phyloP scores from a whole-genome alignment of 2,888 invertebrate genomes.

The Tromatobia lineatoria region DNA sequence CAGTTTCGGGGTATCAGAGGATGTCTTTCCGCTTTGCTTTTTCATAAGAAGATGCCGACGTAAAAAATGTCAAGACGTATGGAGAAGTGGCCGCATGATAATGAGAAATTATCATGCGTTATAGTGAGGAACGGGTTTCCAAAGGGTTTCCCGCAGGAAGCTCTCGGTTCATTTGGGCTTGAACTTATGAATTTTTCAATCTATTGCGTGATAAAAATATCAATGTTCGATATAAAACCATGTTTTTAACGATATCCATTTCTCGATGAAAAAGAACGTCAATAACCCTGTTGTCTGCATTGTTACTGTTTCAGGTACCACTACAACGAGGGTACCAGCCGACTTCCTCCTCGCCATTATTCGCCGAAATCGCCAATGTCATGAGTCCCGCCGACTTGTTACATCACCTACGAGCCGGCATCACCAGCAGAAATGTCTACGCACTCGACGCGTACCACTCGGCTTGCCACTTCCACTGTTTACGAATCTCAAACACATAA shows the following conservation, averaged over 20 bases:
- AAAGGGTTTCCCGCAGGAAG: conserved; percentile 26
- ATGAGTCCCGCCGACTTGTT: conserved; percentile 64
- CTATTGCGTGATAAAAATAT: conserved; percentile 28
- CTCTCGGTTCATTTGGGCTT: background rate
- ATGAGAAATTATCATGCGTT: conserved; percentile 9
- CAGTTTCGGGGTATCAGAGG: conserved; percentile 7
- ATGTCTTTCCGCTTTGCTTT: conserved; percentile 28
- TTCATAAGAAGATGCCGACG: background rate
- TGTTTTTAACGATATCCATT: background rate
- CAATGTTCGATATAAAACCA: background rate
- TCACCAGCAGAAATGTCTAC: conserved; percentile 24
- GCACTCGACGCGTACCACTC: conserved; percentile 31
- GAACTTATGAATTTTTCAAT: conserved; percentile 34
- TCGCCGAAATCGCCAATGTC: conserved; percentile 70
- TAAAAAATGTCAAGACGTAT: conserved; percentile 8
- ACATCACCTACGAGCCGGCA: conserved; percentile 27
- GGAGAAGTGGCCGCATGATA: conserved; percentile 20
- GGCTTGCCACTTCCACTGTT: conserved; percentile 11
- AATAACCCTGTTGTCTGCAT: conserved; percentile 22
- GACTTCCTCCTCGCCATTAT: conserved; percentile 68
- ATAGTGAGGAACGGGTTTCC: conserved; percentile 22
- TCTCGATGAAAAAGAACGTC: background rate
- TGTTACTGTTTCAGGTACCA: conserved; percentile 77
- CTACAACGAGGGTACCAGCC: conserved; percentile 71
- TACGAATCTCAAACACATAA: conserved; percentile 36